A percentile compares a stretch with the other conserved stretches of the same genome.
These are phyloP conservation scores for Tenthredo distinguenda DNA, from an alignment of 2,888 invertebrate genomes.

Conservation along the genomic window DNA sequence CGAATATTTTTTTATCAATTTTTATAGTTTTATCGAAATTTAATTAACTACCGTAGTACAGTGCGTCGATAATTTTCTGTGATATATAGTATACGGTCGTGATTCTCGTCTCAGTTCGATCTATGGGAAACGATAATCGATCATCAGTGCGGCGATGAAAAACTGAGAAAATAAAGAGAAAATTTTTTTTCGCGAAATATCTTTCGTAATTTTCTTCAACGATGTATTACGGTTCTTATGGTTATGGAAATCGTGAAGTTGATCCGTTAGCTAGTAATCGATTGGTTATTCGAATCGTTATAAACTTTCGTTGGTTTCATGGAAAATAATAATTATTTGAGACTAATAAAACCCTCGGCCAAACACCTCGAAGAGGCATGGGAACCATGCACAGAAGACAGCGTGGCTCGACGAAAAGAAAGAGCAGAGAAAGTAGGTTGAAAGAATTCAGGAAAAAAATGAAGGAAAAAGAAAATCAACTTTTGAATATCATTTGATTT, in stretches of 20 bases:
- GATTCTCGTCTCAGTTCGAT: not conserved
- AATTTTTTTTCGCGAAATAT: not conserved
- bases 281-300: not conserved
- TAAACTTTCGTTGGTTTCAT: not conserved
- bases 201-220: not conserved
- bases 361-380: constrained; percentile 60
- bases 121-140: too few relatives aligned
- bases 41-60: not conserved
- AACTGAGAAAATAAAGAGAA: not conserved
- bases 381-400: constrained; percentile 74
- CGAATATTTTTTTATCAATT: not conserved
- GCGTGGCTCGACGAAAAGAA: constrained; percentile 68
- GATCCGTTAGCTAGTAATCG: not conserved
- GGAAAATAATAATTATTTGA: not conserved
- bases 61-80: not conserved
- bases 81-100: not conserved
- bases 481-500: not conserved
- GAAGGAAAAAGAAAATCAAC: not conserved
- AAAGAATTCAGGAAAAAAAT: not conserved
- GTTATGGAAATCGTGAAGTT: not conserved
- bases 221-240: not conserved
- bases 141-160: too few relatives aligned
- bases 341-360: not conserved
- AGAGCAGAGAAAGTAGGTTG: constrained; percentile 71
- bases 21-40: not conserved